Base-by-base conservation (phyloP, 92 coral and sea anemone species). In the Nematostella vectensis region DNA sequence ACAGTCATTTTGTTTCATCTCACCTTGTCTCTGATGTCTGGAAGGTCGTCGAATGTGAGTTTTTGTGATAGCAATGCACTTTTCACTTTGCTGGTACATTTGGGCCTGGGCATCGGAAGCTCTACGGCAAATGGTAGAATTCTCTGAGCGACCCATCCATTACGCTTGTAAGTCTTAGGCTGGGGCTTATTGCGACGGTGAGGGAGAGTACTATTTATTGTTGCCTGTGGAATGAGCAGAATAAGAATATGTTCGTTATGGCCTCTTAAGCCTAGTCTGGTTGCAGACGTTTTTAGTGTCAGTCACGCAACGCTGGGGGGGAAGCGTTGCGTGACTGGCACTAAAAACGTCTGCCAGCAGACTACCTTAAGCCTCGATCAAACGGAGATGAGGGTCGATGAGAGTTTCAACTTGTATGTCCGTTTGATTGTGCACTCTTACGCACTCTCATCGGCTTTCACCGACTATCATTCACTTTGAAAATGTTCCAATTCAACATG, bases 91-190 rank as follows among this genome's bases (percentile, higher is more conserved):
- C 59, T 61, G 0, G 61, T 68, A 3, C 61, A 25, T 26, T 55
- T 28, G 51, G 27, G 50, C 58, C 66, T 74, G 22, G 50, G 61
- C 16, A 85, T 39, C 0, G 95, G 96, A 22, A 91, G 52, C 54
- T 81, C 83, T 2, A 91, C 96, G 3, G 71, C 49, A 29, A 82
- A 74, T 23, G 98, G 96, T 25, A 80, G 60, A 28, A 80, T 51
- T 36, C 89, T 61, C 47, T 91, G 83, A 33, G 88, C 71, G 48
- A 86, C 71, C 98, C 98, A 91, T 3, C 96, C 87, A 39, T 83
- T 70, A 15, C 82, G 61, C 45, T 68, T 82, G 4, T 48, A 50
- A 18, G 21, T 47, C 54, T 60, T 66, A 18, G 30, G 68, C 0
- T 50, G 69, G 1, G 52, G 21, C 21, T 57, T 70, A 1, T 30